Evolutionary conservation across 1,140 invertebrate genomes (phyloP), one percentile per base, ranked within the genome.

Genomic region (Oedothorax gibbosus): DNA sequence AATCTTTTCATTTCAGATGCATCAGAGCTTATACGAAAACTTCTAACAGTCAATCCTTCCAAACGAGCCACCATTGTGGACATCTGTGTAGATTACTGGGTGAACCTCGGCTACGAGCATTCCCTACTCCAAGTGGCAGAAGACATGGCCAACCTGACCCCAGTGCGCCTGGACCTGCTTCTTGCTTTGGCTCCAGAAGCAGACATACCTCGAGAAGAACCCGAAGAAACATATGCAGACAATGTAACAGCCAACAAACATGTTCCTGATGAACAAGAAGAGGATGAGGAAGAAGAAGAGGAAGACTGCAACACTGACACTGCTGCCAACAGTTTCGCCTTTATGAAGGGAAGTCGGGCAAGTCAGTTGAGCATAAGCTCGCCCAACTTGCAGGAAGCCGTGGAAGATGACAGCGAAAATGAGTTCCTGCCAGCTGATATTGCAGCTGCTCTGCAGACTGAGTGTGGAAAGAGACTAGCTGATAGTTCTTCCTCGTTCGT

Each of bases 71-170:
- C 95, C 87, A 97, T 99, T 86, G 94, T 95, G 86, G 96, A 96
- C 89, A 98, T 99, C 62, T 98, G 98, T 89, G 93, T 93, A 35
- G 96, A 99, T 91, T 96, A 96, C 95, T 94, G 93, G 93, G 90
- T 99, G 64, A 99, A 99, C 91, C 92, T 95, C 87, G 95, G 94
- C 11, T 96, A 96, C 88, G 93, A 94, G 73, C 94, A 66, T 95
- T 93, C 87, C 62, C 97, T 97, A 90, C 91, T 97, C 68, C 95
- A 95, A 79, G 92, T 96, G 80, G 95, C 96, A 0, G 95, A 97
- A 90, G 94, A 96, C 87, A 90, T 98, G 86, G 96, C 96, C 6
- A 96, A 95, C 87, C 94, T 96, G 89, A 97, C 96, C 0, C 96
- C 96, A 0, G 96, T 97, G 12, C 91, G 96, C 65, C 91, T 97